A percentile compares a stretch with the other conserved stretches of the same genome.
Evolutionary conservation across 2,888 invertebrate species (phyloP).

Genomic region (Trachelus stipa): DNA sequence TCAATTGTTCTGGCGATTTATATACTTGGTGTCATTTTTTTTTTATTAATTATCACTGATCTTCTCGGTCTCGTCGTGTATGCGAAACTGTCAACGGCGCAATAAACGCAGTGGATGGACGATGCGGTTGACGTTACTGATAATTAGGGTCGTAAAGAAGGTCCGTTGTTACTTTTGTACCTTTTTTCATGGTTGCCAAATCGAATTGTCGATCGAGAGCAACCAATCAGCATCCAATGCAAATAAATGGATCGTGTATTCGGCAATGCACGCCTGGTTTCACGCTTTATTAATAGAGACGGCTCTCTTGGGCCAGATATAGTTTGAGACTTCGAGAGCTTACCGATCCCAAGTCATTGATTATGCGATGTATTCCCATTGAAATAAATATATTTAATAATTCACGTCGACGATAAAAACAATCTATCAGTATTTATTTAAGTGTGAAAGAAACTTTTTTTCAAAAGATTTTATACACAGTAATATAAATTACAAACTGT

Average conservation of each 20-base stretch:
- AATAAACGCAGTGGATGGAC: background rate
- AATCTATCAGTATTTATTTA: background rate
- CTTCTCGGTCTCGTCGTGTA: background rate
- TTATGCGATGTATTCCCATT: background rate
- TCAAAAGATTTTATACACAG: background rate
- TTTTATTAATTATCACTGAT: constrained; percentile 2
- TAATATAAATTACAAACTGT: background rate
- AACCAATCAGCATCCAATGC: constrained; percentile 51
- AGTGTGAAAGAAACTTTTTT: background rate
- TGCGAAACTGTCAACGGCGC: background rate
- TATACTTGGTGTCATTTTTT: background rate
- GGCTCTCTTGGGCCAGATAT: background rate
- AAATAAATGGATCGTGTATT: constrained; percentile 53
- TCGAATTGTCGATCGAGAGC: constrained; percentile 39
- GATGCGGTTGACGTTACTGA: constrained; percentile 7
- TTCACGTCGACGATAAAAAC: background rate
- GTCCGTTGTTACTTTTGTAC: constrained; percentile 45
- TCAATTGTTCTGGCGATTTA: background rate
- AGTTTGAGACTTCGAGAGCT: background rate
- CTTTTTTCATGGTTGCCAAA: constrained; percentile 30
- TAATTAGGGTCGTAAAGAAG: constrained; percentile 38
- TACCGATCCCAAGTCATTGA: background rate
- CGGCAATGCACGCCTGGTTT: constrained; percentile 32
- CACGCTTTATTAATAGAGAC: constrained; percentile 50
- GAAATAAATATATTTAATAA: background rate